Conservation (phyloP, 1,140 invertebrate genomes). For the Cherax destructor region DNA sequence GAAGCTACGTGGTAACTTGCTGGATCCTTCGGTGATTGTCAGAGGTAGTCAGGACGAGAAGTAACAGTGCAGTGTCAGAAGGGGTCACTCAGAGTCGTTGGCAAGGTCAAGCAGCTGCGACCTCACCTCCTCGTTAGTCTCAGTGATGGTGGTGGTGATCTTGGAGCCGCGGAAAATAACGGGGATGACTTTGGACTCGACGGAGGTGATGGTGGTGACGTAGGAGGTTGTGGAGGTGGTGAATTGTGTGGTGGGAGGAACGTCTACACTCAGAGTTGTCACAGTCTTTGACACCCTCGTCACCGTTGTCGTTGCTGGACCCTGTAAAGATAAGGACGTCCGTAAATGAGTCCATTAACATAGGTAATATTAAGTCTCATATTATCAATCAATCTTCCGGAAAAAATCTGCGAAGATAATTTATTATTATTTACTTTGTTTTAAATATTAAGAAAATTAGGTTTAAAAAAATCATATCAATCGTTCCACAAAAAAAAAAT, state of each 20-base stretch:
- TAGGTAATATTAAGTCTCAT: no score
- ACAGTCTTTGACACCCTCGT: slow-evolving; percentile 63
- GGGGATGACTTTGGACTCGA: slow-evolving; percentile 64
- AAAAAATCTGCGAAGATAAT: no score
- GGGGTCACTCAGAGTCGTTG: background rate
- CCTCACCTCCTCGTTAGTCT: slow-evolving; percentile 56
- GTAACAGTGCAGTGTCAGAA: background rate
- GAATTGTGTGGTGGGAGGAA: slow-evolving; percentile 66
- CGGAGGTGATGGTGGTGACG: slow-evolving; percentile 69
- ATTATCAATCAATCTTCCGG: no score
- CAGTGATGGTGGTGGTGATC: slow-evolving; percentile 65
- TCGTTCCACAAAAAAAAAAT: no score
- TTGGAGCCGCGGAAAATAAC: slow-evolving; percentile 71
- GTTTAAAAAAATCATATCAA: no score
- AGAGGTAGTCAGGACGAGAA: no score
- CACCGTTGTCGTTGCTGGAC: slow-evolving; percentile 53
- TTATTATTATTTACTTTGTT: no score
- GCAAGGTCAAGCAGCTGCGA: background rate
- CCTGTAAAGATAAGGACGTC: slow-evolving; percentile 7
- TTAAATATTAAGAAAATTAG: no score
- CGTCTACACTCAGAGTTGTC: slow-evolving; percentile 57
- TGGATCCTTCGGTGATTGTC: no score
- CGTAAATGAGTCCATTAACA: no score
- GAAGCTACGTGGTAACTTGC: no score
- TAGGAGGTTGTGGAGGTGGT: slow-evolving; percentile 70